Evolutionary conservation across 2,888 invertebrate species (phyloP), one percentile per base, ranked within the genome.

Genomic region (Nycteola revayana): DNA sequence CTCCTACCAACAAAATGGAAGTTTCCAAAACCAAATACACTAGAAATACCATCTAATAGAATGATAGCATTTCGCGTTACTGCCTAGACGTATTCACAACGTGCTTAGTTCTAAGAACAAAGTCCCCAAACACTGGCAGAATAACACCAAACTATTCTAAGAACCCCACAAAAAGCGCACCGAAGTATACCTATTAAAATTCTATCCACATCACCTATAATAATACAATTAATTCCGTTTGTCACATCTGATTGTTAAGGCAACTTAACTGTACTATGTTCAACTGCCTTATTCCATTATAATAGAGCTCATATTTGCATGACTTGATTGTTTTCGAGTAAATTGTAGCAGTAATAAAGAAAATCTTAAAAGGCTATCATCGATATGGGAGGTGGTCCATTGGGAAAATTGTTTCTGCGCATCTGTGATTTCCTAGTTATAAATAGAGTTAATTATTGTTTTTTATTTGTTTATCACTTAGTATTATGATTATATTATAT

Each of bases 181-280:
- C 75, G 72, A 69, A 24, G 38, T n/a, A n/a, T n/a, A n/a, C 59
- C 44, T 42, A 65, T 83, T 69, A 60, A 42, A 49, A 85, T 81
- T 82, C 84, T 43, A 47, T 30, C 25, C 74, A 53, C 75, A 73
- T 64, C 38, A 49, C 35, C 71, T 68, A 72, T 86, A 83, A 85
- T 85, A 85, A 85, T 85, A 83, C 78, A 83, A 86, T 86, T 85
- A 85, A 86, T 82, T 84, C 83, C 49, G 75, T 75, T 64, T 56
- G 60, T 47, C 60, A 57, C 53, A 57, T 60, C 57, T 49, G 60
- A 57, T 76, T 21, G 4, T 21, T 5, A 14, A 14, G 3, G 2
- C 5, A 53, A 27, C 18, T 43, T 60, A 38, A 35, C 31, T 47
- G 40, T 66, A 51, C 63, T 18, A 9, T 7, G 23, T n/a, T 17